phyloP scores from a whole-genome alignment of 1,140 invertebrate species.

The Sinonovacula constricta region DNA sequence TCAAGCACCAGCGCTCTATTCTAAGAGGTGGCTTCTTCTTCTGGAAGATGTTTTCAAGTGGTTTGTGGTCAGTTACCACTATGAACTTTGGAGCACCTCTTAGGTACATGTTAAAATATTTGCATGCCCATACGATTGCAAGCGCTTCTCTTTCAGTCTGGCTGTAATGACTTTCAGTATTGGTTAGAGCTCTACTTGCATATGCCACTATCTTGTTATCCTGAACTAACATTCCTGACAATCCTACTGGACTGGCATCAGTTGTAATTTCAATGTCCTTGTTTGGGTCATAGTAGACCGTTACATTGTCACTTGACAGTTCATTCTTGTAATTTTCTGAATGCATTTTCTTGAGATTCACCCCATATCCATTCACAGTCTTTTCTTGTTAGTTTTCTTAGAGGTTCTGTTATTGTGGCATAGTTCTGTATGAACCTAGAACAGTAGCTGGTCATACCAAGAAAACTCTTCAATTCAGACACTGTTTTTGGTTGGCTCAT shows the following conservation, averaged over 20 bases:
- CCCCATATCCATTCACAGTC: constrained; percentile 45
- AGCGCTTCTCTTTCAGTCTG: constrained; percentile 78
- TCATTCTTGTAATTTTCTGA: constrained; percentile 51
- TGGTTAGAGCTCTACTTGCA: constrained; percentile 74
- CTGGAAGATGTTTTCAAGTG: constrained; percentile 5
- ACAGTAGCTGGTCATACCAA: constrained; percentile 30
- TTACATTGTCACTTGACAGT: constrained; percentile 33
- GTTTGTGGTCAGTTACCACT: constrained; percentile 50
- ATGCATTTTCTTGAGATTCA: constrained; percentile 50
- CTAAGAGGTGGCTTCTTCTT: constrained; percentile 27
- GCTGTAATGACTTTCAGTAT: constrained; percentile 72
- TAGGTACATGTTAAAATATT: constrained; percentile 31
- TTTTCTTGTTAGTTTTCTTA: constrained; percentile 34
- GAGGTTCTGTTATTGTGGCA: constrained; percentile 34
- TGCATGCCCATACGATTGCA: constrained; percentile 49
- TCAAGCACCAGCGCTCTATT: constrained; percentile 17
- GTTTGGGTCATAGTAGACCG: constrained; percentile 49
- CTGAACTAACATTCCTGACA: no score
- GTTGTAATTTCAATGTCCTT: constrained; percentile 64
- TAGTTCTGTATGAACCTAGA: constrained; percentile 34
- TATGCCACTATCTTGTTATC: no score
- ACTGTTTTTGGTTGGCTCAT: constrained; percentile 14
- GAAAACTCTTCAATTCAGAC: constrained; percentile 25
- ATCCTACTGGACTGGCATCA: no score
- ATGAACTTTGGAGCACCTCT: constrained; percentile 55